These are phyloP conservation scores for Schizopygopsis malacanthus DNA, from an alignment of 2,797 vertebrate species.

Conservation along the genomic window DNA sequence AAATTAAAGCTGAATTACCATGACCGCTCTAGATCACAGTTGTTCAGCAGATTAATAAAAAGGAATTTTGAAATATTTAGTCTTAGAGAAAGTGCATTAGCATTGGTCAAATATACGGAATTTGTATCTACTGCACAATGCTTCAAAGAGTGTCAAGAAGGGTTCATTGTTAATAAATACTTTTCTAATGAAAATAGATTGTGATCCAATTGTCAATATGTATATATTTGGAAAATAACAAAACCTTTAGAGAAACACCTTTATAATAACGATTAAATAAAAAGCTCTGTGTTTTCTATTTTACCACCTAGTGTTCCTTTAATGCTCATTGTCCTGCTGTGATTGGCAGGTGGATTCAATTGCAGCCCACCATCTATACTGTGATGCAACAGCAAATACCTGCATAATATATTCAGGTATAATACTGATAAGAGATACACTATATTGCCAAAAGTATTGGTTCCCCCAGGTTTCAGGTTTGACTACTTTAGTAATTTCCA, in stretches of 20 bases:
- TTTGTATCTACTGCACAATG: conserved; percentile 47
- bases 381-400: conserved; percentile 24
- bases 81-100: conserved; percentile 24
- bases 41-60: conserved; percentile 47
- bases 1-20: conserved; percentile 37
- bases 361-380: conserved; percentile 26
- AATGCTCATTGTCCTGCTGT: not conserved
- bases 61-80: not conserved
- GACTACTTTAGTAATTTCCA: too few relatives aligned
- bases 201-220: not conserved
- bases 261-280: conserved; percentile 22
- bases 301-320: conserved; percentile 5
- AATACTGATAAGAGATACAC: conserved; percentile 48
- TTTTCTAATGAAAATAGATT: not conserved
- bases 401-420: conserved; percentile 40
- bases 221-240: not conserved
- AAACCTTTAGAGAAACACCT: conserved; percentile 17
- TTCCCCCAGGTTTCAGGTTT: too few relatives aligned
- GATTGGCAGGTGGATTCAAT: conserved; percentile 33
- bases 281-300: not conserved
- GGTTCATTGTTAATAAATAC: not conserved
- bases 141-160: conserved; percentile 57
- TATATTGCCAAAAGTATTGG: too few relatives aligned
- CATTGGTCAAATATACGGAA: not conserved
- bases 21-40: not conserved